Base-by-base conservation (phyloP, 2,113 vertebrate species). In the Lophura nycthemera region DNA sequence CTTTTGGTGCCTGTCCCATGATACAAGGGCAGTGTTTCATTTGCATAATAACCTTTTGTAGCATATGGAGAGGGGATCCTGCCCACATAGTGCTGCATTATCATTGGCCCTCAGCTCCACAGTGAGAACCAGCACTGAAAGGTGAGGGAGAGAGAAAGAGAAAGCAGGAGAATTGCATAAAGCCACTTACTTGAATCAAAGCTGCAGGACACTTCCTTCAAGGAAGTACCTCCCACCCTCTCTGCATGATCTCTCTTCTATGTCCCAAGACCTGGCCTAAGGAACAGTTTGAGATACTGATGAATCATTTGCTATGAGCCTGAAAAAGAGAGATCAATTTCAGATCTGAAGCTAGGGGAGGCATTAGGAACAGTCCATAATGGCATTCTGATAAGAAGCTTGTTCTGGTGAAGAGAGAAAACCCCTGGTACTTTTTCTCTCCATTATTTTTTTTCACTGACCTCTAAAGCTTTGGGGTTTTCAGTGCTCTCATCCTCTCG, bases 341-440 rank as follows among this genome's bases (percentile, higher is more conserved):
- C 64, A 87, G 63, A 34, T 34, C 52, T 77, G 36, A 29, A 42
- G 24, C 22, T 70, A 38, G 42, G 17, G 32, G 43, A 91, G 43
- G 54, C 3, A 2, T 13, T 38, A 70, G 27, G 32, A 82, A 86
- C 21, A 17, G 17, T 56, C 34, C 45, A 65, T 25, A 80, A 61
- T 29, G 27, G 13, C 70, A 38, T 8, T 50, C 36, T 86, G 32
- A 77, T 29, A 83, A 59, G 48, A 15, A 86, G 29, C 12, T 79
- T 74, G 5, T 66, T 96, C 70, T 92, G 29, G 13, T 42, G 42
- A 32, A 90, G 22, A 79, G 30, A 80, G 40, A 92, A 95, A 84
- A 82, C 61, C 47, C 20, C 34, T 66, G 5, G 73, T 73, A 6
- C 22, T 76, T 82, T 83, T 89, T 7, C 52, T 87, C 42, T 85